Evolutionary conservation across 2,797 vertebrate species (phyloP).

Genomic region (Chaetophractus vellerosus): DNA sequence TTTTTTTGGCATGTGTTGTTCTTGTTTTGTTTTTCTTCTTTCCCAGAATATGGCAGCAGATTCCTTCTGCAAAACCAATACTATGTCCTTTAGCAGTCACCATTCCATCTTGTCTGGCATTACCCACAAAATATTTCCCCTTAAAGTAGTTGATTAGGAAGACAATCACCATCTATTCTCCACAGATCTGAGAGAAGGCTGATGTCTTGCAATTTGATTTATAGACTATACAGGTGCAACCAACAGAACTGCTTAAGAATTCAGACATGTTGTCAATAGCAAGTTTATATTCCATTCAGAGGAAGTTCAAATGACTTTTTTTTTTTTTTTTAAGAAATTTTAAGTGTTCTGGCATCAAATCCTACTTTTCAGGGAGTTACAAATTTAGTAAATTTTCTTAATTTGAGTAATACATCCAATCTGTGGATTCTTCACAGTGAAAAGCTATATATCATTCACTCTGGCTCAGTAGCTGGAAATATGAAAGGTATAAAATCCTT

Average conservation of each 20-base stretch:
- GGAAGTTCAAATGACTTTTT: constrained; percentile 63
- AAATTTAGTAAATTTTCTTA: constrained; percentile 67
- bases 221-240: constrained; percentile 24
- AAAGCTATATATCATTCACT: constrained; percentile 53
- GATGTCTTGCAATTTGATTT: constrained; percentile 53
- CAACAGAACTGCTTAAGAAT: constrained; percentile 58
- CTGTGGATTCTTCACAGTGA: constrained; percentile 26
- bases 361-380: constrained; percentile 63
- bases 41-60: neutral
- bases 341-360: constrained; percentile 65
- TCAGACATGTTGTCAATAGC: constrained; percentile 24
- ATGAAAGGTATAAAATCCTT: neutral
- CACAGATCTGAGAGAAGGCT: constrained; percentile 32
- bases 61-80: constrained; percentile 15
- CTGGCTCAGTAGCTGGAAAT: constrained; percentile 3
- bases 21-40: neutral
- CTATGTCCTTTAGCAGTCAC: neutral
- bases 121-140: neutral
- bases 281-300: constrained; percentile 66
- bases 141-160: constrained; percentile 16
- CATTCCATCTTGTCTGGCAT: neutral
- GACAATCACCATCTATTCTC: neutral
- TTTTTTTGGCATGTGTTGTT: neutral
- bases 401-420: constrained; percentile 56
- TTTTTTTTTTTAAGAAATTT: constrained; percentile 53